Conservation (phyloP, 2,113 vertebrate genomes). For the Caranx ignobilis region DNA sequence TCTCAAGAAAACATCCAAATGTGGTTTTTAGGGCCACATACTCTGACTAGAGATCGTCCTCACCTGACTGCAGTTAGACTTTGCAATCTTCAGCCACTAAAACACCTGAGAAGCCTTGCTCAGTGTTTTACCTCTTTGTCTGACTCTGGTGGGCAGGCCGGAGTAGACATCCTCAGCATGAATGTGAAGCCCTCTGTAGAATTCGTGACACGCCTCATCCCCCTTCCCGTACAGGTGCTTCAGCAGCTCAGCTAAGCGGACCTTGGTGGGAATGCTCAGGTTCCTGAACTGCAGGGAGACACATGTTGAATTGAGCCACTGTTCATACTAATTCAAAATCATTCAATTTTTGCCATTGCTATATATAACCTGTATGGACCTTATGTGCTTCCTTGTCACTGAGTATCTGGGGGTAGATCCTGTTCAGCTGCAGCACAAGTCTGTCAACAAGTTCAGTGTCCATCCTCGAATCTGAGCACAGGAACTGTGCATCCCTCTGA, state of each 20-base stretch:
- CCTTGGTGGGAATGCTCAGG: slow-evolving; percentile 85
- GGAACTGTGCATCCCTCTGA: slow-evolving; percentile 86
- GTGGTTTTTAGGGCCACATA: not conserved
- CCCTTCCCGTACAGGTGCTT: slow-evolving; percentile 86
- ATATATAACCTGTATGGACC: slow-evolving; percentile 77
- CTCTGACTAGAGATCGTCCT: not conserved
- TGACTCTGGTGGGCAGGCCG: slow-evolving; percentile 87
- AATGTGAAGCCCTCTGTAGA: slow-evolving; percentile 93
- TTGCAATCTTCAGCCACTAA: not conserved
- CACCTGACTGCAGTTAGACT: not conserved
- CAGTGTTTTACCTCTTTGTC: slow-evolving; percentile 78
- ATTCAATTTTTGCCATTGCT: not conserved
- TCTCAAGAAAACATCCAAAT: not conserved
- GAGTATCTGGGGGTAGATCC: slow-evolving; percentile 94
- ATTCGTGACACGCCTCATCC: slow-evolving; percentile 92
- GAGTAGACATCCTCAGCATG: slow-evolving; percentile 90
- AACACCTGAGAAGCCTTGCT: not conserved
- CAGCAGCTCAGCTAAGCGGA: slow-evolving; percentile 87
- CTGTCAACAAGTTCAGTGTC: slow-evolving; percentile 91
- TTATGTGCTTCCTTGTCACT: slow-evolving; percentile 92
- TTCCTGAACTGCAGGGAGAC: slow-evolving; percentile 89
- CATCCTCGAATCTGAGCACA: slow-evolving; percentile 85
- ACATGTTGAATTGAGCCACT: slow-evolving; percentile 14
- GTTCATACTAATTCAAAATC: not conserved
- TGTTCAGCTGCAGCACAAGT: slow-evolving; percentile 94